These are phyloP conservation scores for Sinosuthora webbiana DNA, from an alignment of 2,113 vertebrate species.

Conservation along the genomic window DNA sequence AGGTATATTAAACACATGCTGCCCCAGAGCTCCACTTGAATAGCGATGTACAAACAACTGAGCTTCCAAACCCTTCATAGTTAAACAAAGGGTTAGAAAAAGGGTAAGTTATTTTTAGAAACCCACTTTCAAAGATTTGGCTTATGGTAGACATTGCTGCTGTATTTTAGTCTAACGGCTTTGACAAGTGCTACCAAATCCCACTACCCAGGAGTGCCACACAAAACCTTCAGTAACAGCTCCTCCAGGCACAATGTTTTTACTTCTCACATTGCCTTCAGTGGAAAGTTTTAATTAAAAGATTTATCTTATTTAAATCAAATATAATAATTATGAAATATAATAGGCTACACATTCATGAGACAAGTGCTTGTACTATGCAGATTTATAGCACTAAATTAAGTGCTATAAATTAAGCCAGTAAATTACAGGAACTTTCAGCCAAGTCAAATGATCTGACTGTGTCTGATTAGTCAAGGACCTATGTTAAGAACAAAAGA, in stretches of 20 bases:
- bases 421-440: constrained; percentile 18
- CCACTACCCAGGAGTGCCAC: not conserved
- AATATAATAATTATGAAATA: not conserved
- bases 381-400: not conserved
- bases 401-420: not conserved
- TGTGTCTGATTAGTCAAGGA: constrained; percentile 51
- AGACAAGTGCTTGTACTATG: not conserved
- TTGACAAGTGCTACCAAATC: not conserved
- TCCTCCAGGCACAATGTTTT: not conserved
- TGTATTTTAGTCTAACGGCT: not conserved
- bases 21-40: not conserved
- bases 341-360: not conserved
- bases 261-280: not conserved
- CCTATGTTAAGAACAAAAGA: constrained; percentile 57
- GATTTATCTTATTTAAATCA: not conserved
- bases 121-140: not conserved
- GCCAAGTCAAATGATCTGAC: constrained; percentile 29
- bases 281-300: not conserved
- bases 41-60: not conserved
- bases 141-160: not conserved
- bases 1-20: not conserved
- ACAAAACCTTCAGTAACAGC: not conserved
- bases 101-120: not conserved
- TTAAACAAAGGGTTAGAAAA: not conserved
- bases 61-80: not conserved